Base-by-base conservation (phyloP, 2,797 vertebrate genomes). In the Onychomys leucogaster region DNA sequence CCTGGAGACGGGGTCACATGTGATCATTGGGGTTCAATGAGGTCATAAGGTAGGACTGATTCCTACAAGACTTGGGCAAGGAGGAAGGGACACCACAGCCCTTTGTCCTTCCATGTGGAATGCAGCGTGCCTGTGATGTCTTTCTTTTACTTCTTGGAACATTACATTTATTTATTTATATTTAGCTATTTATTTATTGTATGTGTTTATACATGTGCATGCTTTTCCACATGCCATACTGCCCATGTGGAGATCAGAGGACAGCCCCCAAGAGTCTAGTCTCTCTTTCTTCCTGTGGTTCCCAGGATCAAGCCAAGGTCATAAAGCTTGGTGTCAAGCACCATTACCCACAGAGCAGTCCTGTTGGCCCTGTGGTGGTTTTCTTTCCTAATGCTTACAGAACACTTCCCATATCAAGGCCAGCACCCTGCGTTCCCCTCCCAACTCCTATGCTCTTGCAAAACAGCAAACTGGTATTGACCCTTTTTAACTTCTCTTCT, bases 31-130 rank as follows among this genome's bases (percentile, higher is more conserved):
- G 57, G 12, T 73, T 23, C 2, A 16, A 6, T 3, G 55, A 37
- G 65, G 12, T 37, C 49, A 2, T 2, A 8, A 14, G 6, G 17
- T 14, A 34, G 37, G 6, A 32, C 13, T 37, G 55, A 52, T 41
- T 73, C 12, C 43, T 41, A 5, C 25, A 55, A 73, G 12, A 61
- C 12, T 5, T 34, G 34, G 19, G 0, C 27, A n/a, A 21, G 4
- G 52, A 11, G 7, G 23, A 27, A 5, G 57, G 52, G 12, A 78
- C 2, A 2, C 12, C 37, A 29, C 71, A 17, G 10, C 0, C 7
- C 10, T 34, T 21, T 13, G 4, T 34, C 2, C 32, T 61, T 5
- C 29, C 57, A 11, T 71, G 52, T 57, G 25, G 49, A 52, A n/a
- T 34, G 32, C 37, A 87, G 49, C 34, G 57, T 73, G n/a, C 55